These are phyloP conservation scores for Dione vanillae DNA, from an alignment of 2,888 invertebrate genomes.

Conservation along the genomic window DNA sequence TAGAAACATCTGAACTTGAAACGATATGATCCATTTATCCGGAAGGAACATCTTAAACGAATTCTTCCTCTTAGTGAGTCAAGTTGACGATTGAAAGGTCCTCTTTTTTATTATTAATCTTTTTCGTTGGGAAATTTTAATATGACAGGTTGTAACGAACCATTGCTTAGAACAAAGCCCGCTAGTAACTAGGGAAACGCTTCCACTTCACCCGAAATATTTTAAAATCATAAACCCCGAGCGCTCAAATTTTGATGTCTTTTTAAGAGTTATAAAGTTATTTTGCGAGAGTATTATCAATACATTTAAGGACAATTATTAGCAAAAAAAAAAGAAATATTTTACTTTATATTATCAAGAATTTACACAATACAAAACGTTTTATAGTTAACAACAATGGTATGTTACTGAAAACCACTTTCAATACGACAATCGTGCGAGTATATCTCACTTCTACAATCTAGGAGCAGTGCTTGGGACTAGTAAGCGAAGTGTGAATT, in stretches of 20 bases:
- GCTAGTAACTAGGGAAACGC: neutral
- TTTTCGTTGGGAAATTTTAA: conserved; percentile 1
- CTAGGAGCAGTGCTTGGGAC: no score
- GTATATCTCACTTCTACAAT: no score
- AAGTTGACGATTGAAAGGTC: conserved; percentile 15
- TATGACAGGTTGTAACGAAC: neutral
- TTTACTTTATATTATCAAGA: neutral
- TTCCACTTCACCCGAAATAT: neutral
- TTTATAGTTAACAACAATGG: no score
- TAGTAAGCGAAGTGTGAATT: no score
- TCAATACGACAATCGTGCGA: no score
- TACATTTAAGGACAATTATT: neutral
- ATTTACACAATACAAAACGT: neutral
- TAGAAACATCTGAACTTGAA: conserved; percentile 8
- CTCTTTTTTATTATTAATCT: conserved; percentile 11
- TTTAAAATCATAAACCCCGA: neutral
- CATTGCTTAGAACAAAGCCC: neutral
- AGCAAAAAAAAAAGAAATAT: neutral
- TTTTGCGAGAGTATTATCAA: neutral
- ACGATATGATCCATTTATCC: conserved; percentile 9
- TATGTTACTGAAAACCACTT: no score
- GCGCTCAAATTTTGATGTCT: neutral
- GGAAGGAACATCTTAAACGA: conserved; percentile 11
- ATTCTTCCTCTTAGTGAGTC: conserved; percentile 6
- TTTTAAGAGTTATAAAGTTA: neutral